These are phyloP conservation scores for Calameuta idolon DNA, from an alignment of 2,888 invertebrate genomes.

Conservation along the genomic window DNA sequence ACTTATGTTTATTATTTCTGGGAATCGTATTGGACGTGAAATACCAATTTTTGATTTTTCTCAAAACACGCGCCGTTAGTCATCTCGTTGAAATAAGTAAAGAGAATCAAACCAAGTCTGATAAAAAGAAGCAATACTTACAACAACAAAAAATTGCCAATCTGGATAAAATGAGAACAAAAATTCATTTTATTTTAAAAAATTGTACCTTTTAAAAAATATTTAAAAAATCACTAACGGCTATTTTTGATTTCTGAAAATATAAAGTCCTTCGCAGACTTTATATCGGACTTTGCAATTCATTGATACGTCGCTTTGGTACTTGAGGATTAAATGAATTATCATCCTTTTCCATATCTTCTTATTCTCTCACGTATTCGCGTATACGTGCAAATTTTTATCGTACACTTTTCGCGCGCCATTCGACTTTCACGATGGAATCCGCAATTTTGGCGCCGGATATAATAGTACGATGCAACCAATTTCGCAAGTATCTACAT, in stretches of 20 bases:
- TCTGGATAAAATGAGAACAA: no score
- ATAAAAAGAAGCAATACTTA: background rate
- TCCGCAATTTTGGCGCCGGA: background rate
- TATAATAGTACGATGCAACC: conserved; percentile 4
- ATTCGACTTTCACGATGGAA: background rate
- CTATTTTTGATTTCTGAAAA: background rate
- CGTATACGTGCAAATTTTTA: background rate
- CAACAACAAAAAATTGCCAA: no score
- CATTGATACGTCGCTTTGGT: background rate
- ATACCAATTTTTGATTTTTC: background rate
- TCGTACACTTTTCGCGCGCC: background rate
- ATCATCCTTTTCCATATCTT: background rate
- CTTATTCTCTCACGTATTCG: background rate
- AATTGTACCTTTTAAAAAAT: no score
- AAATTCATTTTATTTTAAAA: no score
- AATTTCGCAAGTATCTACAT: conserved; percentile 37
- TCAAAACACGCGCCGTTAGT: background rate
- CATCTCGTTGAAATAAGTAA: background rate
- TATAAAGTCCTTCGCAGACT: background rate
- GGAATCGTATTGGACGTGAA: background rate
- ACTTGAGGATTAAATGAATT: background rate
- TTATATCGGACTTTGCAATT: background rate
- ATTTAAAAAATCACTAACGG: background rate
- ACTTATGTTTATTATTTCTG: background rate
- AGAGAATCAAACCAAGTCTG: background rate